These are phyloP conservation scores for Poecilia wingei DNA, from an alignment of 2,797 vertebrate genomes.

Conservation along the genomic window DNA sequence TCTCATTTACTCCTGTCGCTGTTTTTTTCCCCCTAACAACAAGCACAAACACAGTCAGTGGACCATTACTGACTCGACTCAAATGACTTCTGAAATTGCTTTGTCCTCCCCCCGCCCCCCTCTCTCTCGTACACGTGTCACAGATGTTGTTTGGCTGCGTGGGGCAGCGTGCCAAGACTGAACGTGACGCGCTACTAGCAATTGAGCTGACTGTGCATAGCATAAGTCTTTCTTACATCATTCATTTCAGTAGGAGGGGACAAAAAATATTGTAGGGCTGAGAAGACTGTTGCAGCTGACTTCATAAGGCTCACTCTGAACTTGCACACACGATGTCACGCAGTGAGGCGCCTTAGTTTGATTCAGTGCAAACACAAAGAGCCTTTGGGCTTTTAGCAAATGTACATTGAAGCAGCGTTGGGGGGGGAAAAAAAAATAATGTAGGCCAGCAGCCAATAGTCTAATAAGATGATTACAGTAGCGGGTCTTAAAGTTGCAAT, in stretches of 20 bases:
- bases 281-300: slow-evolving; percentile 26
- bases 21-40: slow-evolving; percentile 23
- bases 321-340: slow-evolving; percentile 18
- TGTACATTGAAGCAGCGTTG: slow-evolving; percentile 5
- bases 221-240: slow-evolving; percentile 55
- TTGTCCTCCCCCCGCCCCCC: slow-evolving; percentile 62
- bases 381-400: slow-evolving; percentile 14
- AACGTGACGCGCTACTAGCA: slow-evolving; percentile 71
- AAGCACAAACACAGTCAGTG: slow-evolving; percentile 62
- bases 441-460: slow-evolving; percentile 4
- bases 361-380: slow-evolving; percentile 21
- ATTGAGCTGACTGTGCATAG: slow-evolving; percentile 64
- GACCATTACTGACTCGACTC: slow-evolving; percentile 72
- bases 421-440: slow-evolving; percentile 2
- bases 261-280: slow-evolving; percentile 22
- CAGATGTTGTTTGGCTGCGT: slow-evolving; percentile 70
- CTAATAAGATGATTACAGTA: slow-evolving; percentile 17
- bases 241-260: slow-evolving; percentile 39
- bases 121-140: slow-evolving; percentile 60
- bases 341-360: slow-evolving; percentile 40
- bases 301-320: slow-evolving; percentile 31
- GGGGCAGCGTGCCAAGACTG: slow-evolving; percentile 58
- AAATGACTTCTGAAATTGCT: slow-evolving; percentile 77
- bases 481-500: slow-evolving; percentile 26
- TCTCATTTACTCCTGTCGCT: slow-evolving; percentile 56